Evolutionary conservation across 1,140 invertebrate species (phyloP), one percentile per base, ranked within the genome.

Genomic region (Heliconius hewitsoni): DNA sequence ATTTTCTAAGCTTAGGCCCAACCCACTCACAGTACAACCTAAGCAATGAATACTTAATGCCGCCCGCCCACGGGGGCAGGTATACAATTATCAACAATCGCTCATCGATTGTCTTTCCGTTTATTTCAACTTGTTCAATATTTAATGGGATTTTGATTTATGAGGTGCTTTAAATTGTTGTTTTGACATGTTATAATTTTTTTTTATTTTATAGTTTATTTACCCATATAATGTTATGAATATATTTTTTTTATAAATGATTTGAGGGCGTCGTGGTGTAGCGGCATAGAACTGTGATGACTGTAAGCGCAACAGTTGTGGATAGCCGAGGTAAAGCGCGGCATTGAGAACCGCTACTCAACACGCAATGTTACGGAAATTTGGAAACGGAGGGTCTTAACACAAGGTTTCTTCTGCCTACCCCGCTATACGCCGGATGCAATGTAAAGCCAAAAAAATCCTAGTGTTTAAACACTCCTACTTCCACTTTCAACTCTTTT

Each of bases 41-140:
- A 23, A 66, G 23, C 13, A 16, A 66, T 66, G 60, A 66, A 66
- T 66, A 66, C 60, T 27, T 66, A 30, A 66, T 66, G 60, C 60
- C 60, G 60, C 60, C 60, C 60, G 60, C 60, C 60, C 60, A 66
- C 27, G 60, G 60, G 60, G 60, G 60, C 60, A 66, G 60, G 60
- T 66, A 66, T 30, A 66, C 60, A 66, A 66, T 66, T 66, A 66
- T 66, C 60, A 66, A 66, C 60, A 66, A 66, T 66, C 60, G 60
- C 60, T 66, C 60, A 66, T 66, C 60, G 60, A 66, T 66, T 66
- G 60, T 66, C 60, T 66, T 66, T 66, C 60, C n/a, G 27, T 66
- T 66, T 66, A 66, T 27, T 66, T 23, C 23, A 30, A 66, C 11
- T 66, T 27, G 60, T 66, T 66, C 3, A 66, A 66, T 66, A 66